Percentiles rank a stretch among this genome's conserved stretches.
phyloP scores from a whole-genome alignment of 2,113 vertebrate species.

The Callocephalon fimbriatum region DNA sequence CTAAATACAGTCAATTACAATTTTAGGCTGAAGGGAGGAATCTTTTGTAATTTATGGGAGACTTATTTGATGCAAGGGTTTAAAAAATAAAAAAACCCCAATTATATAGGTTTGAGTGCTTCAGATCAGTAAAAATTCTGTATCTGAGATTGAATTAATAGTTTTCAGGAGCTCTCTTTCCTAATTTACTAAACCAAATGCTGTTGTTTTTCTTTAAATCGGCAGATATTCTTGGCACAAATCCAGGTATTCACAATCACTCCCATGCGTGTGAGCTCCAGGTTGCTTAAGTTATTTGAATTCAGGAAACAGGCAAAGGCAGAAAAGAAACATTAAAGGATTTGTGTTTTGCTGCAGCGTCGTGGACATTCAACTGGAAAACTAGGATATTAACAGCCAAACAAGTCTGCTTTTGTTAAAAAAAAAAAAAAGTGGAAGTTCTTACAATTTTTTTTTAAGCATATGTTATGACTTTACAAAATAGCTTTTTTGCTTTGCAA shows the following conservation, averaged over 20 bases:
- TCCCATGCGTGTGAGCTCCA: slow-evolving; percentile 36
- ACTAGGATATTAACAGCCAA: slow-evolving; percentile 44
- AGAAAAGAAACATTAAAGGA: slow-evolving; percentile 65
- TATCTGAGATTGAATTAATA: not conserved
- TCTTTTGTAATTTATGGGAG: slow-evolving; percentile 9
- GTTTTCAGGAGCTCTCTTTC: slow-evolving; percentile 33
- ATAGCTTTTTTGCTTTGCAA: not conserved
- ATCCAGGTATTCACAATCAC: slow-evolving; percentile 47
- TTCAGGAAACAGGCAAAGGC: slow-evolving; percentile 65
- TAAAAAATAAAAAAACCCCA: not conserved
- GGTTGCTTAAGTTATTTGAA: slow-evolving; percentile 44
- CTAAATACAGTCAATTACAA: not conserved
- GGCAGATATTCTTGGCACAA: slow-evolving; percentile 33
- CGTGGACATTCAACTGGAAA: slow-evolving; percentile 36
- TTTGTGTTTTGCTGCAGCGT: slow-evolving; percentile 48
- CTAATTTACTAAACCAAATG: slow-evolving; percentile 47
- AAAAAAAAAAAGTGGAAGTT: not conserved
- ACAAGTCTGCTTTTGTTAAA: slow-evolving; percentile 23
- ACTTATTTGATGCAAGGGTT: not conserved
- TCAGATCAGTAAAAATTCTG: not conserved
- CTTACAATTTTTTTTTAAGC: not conserved
- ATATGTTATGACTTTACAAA: not conserved
- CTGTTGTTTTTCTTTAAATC: slow-evolving; percentile 58
- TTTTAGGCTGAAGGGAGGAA: not conserved
- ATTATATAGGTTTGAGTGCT: not conserved